phyloP scores from a whole-genome alignment of 2,888 invertebrate genomes.

The Diarsia rubi region DNA sequence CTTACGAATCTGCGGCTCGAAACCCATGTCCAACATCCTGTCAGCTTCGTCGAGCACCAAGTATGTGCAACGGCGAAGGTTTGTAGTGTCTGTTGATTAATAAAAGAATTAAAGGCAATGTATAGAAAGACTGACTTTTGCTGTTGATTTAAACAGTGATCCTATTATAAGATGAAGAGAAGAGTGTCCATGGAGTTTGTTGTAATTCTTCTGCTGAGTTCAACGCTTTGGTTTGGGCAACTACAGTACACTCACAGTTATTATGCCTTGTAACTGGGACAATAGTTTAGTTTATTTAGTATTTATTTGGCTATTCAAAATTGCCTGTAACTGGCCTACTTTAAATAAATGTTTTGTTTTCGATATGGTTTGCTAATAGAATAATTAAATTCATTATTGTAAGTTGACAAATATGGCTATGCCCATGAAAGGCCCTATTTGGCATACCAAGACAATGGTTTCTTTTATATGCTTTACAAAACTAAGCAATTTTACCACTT shows the following conservation, averaged over 20 bases:
- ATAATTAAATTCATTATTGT: background rate
- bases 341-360: too few relatives aligned
- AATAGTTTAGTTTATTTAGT: too few relatives aligned
- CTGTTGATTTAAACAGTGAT: background rate
- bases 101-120: background rate
- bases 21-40: conserved; percentile 99
- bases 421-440: background rate
- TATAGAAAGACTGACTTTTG: background rate
- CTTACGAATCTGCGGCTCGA: conserved; percentile 99
- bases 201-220: too few relatives aligned
- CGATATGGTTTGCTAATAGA: too few relatives aligned
- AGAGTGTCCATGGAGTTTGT: too few relatives aligned
- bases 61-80: conserved; percentile 96
- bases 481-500: background rate
- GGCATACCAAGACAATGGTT: background rate
- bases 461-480: background rate
- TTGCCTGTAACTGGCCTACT: too few relatives aligned
- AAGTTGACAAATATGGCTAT: background rate
- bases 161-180: background rate
- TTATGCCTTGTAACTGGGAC: too few relatives aligned
- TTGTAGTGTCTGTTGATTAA: conserved; percentile 91
- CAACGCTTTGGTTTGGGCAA: too few relatives aligned
- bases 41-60: conserved; percentile 96
- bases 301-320: too few relatives aligned
- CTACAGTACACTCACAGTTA: too few relatives aligned